Conservation (phyloP, 2,888 invertebrate genomes). For the Parochlus steinenii region DNA sequence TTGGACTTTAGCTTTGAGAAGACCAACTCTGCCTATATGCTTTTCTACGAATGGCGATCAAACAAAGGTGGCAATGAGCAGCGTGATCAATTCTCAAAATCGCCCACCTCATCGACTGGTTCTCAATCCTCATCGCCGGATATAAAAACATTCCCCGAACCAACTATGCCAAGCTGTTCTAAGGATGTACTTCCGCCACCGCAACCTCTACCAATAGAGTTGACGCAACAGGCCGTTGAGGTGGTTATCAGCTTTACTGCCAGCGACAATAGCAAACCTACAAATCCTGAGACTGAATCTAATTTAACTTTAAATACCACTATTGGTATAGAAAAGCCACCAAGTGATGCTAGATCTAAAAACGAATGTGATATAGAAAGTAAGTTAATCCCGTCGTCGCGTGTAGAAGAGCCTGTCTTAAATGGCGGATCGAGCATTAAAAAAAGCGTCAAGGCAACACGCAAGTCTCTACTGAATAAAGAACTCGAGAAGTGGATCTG, state of each 20-base stretch:
- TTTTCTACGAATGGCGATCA: constrained; percentile 79
- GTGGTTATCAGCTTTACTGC: background rate
- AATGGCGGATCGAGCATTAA: no score
- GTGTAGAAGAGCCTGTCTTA: no score
- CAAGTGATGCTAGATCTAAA: constrained; percentile 15
- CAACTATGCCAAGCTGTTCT: no score
- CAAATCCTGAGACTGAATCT: constrained; percentile 11
- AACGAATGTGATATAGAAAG: constrained; percentile 27
- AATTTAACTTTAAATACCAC: no score
- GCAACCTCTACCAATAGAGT: background rate
- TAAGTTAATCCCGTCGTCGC: no score
- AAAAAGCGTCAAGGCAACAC: background rate
- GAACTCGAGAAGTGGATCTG: constrained; percentile 92
- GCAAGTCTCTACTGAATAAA: constrained; percentile 24
- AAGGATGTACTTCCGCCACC: constrained; percentile 2
- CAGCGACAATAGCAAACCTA: background rate
- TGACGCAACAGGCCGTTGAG: background rate
- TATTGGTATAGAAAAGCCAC: constrained; percentile 6
- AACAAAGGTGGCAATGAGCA: constrained; percentile 22
- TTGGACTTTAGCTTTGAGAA: constrained; percentile 97
- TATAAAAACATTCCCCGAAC: background rate
- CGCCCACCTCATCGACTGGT: constrained; percentile 1
- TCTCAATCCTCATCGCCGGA: background rate
- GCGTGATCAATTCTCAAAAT: constrained; percentile 1
- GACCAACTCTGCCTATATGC: constrained; percentile 94